Percentiles rank a stretch among this genome's conserved stretches.
Evolutionary conservation across 2,797 vertebrate species (phyloP).

Genomic region (Enoplosus armatus): DNA sequence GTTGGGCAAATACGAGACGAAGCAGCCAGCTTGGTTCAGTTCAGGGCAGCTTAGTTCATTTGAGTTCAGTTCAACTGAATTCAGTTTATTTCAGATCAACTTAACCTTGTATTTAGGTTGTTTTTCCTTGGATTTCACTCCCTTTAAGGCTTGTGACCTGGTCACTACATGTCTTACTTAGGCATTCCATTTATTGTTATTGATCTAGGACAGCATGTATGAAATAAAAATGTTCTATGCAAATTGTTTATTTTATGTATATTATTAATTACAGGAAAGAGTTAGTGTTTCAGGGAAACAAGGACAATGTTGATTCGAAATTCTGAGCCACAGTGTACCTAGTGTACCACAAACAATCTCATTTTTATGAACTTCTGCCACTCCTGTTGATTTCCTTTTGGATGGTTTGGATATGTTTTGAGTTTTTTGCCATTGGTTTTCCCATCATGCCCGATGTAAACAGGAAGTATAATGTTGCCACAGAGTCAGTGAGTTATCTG

Average conservation of each 20-base stretch:
- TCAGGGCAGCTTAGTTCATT: constrained; percentile 24
- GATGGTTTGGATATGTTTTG: background rate
- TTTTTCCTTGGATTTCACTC: background rate
- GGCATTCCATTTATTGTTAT: background rate
- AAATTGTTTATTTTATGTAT: background rate
- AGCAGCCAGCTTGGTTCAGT: background rate
- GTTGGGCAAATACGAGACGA: constrained; percentile 1
- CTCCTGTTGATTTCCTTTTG: background rate
- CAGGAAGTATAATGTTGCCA: constrained; percentile 5
- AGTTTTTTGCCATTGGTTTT: background rate
- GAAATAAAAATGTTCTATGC: background rate
- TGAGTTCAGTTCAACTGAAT: background rate
- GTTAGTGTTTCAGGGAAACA: background rate
- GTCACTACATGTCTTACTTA: background rate
- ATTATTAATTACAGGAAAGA: background rate
- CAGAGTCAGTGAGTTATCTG: background rate
- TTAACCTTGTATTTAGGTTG: background rate
- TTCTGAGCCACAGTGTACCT: background rate
- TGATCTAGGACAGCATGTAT: background rate
- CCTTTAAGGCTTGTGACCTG: background rate
- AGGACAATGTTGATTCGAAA: background rate
- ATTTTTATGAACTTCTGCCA: background rate
- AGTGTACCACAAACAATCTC: background rate
- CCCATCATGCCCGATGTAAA: constrained; percentile 9
- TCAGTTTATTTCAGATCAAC: background rate